phyloP scores from a whole-genome alignment of 2,888 invertebrate genomes.

The Drosophila mettleri region DNA sequence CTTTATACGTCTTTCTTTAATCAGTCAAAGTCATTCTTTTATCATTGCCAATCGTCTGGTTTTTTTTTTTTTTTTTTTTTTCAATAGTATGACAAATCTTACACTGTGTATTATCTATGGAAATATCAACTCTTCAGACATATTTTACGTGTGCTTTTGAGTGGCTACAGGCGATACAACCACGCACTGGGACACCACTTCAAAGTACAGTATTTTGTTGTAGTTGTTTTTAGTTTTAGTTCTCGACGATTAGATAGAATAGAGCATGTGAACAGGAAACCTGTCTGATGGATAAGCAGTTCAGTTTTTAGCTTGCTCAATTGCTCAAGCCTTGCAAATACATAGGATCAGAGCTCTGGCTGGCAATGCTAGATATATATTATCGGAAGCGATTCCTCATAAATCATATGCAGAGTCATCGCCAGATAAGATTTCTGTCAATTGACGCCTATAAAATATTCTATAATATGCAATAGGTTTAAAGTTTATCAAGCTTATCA shows the following conservation, averaged over 20 bases:
- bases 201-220: constrained; percentile 21
- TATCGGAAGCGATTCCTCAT: constrained; percentile 31
- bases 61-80: not conserved
- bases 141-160: constrained; percentile 30
- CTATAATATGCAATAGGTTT: constrained; percentile 23
- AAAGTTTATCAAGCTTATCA: constrained; percentile 27
- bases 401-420: constrained; percentile 32
- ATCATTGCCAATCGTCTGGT: constrained; percentile 8
- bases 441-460: constrained; percentile 20
- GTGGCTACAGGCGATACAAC: constrained; percentile 27
- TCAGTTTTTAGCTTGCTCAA: not conserved
- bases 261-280: constrained; percentile 43
- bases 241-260: constrained; percentile 62
- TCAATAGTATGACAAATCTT: constrained; percentile 8
- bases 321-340: constrained; percentile 11
- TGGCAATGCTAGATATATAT: not conserved
- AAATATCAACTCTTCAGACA: constrained; percentile 46
- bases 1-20: not conserved
- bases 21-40: constrained; percentile 18
- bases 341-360: not conserved
- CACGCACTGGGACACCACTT: constrained; percentile 46
- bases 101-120: constrained; percentile 24
- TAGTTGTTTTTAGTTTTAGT: not conserved
- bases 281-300: constrained; percentile 24
- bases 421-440: constrained; percentile 31